A percentile compares a stretch with the other conserved stretches of the same genome.
These are phyloP conservation scores for Drosophila funebris DNA, from an alignment of 1,140 invertebrate species.

Conservation along the genomic window DNA sequence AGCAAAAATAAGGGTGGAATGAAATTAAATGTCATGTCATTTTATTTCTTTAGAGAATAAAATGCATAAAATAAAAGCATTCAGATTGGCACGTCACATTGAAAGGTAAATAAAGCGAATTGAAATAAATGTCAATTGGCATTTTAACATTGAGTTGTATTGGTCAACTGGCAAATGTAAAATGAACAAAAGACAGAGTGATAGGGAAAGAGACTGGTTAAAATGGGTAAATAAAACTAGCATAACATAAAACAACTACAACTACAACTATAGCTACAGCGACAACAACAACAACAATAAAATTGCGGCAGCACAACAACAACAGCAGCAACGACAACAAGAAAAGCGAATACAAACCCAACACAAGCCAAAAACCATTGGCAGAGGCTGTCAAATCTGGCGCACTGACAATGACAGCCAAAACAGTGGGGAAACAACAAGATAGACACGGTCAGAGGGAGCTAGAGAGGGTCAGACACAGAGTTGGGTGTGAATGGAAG, in stretches of 20 bases:
- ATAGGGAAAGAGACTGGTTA: constrained; percentile 1
- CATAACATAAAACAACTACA: constrained; percentile 12
- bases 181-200: constrained; percentile 23
- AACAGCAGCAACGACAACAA: constrained; percentile 16
- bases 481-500: neutral
- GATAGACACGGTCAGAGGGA: neutral
- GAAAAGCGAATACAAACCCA: constrained; percentile 5
- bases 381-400: constrained; percentile 69
- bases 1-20: neutral
- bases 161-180: constrained; percentile 27
- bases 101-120: constrained; percentile 37
- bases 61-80: constrained; percentile 7
- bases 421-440: neutral
- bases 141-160: constrained; percentile 18
- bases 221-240: constrained; percentile 62
- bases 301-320: neutral
- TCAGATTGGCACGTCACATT: constrained; percentile 31
- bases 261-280: constrained; percentile 10
- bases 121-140: constrained; percentile 57
- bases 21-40: constrained; percentile 26
- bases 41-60: neutral
- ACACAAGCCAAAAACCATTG: constrained; percentile 45
- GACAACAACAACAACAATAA: constrained; percentile 15
- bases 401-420: constrained; percentile 54
- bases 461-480: neutral